Percentiles rank a stretch among this genome's conserved stretches.
These are phyloP conservation scores for Eulemur rufifrons DNA, from an alignment of 2,113 vertebrate species.

Conservation along the genomic window DNA sequence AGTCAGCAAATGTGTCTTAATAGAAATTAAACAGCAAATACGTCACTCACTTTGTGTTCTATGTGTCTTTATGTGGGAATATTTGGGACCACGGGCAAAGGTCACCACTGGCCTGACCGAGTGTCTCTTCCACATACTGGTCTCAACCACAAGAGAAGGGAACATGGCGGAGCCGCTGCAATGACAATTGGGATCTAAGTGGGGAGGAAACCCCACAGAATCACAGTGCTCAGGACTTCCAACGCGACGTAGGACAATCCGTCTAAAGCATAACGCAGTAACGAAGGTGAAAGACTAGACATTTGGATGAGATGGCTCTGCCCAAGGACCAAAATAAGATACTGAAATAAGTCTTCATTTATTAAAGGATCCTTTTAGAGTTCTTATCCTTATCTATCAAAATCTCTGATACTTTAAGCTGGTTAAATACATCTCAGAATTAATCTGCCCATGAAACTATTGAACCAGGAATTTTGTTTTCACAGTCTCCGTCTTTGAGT, in stretches of 20 bases:
- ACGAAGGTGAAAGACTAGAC: background rate
- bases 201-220: background rate
- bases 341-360: conserved; percentile 7
- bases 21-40: background rate
- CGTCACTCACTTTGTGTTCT: background rate
- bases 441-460: background rate
- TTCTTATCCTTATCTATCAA: conserved; percentile 48
- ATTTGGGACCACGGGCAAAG: background rate
- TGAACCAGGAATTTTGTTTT: background rate
- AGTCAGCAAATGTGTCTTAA: conserved; percentile 69
- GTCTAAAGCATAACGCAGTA: background rate
- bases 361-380: conserved; percentile 28
- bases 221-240: background rate
- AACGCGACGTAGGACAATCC: background rate
- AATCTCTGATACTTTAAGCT: conserved; percentile 8
- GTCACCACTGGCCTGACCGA: background rate
- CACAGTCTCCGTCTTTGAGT: background rate
- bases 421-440: conserved; percentile 38
- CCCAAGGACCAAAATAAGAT: conserved; percentile 26
- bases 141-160: background rate
- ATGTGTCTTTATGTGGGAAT: background rate
- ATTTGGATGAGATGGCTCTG: background rate
- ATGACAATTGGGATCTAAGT: background rate
- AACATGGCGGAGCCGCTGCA: rapidly evolving
- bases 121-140: background rate